Evolutionary conservation across 2,797 vertebrate genomes (phyloP), one percentile per base, ranked within the genome.

Genomic region (Poeciliopsis turneri): DNA sequence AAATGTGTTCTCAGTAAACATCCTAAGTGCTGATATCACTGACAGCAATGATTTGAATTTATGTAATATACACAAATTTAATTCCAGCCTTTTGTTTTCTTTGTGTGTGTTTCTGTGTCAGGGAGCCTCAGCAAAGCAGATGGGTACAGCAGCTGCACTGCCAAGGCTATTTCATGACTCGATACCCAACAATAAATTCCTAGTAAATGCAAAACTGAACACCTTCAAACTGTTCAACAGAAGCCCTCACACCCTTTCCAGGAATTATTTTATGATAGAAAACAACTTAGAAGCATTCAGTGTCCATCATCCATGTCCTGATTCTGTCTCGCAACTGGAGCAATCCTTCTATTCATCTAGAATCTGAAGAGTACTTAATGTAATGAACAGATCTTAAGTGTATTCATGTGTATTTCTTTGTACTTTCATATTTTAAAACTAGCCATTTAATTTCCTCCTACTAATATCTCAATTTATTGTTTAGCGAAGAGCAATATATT

Each of bases 81-180:
- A 78, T 86, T 69, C 76, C 51, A 68, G 25, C 43, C 30, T 64
- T 53, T 10, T 59, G 39, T 77, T 18, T 55, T 15, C 18, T 10
- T 61, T 70, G 3, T 77, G 55, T 70, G 5, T 77, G 55, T 30
- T 43, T 73, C 70, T 59, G 69, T 46, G 59, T 72, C 59, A 78
- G 30, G 46, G 43, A 78, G 73, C 64, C 82, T 77, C 74, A 57
- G 76, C 74, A 76, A 84, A 83, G 81, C 92, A 93, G 90, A 92
- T 93, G 90, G 87, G 80, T 55, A 76, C 53, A 84, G 75, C 92
- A 92, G 87, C 87, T 93, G 88, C 72, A 88, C 74, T 78, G 83
- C 87, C 53, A 69, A 88, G 78, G 83, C 87, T 86, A 89, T 93
- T 92, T 93, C 88, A 91, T 90, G 90, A 89, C 75, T 92, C 69